Percentiles rank a stretch among this genome's conserved stretches.
phyloP scores from a whole-genome alignment of 1,140 invertebrate genomes.

The Neodiprion pinetum region DNA sequence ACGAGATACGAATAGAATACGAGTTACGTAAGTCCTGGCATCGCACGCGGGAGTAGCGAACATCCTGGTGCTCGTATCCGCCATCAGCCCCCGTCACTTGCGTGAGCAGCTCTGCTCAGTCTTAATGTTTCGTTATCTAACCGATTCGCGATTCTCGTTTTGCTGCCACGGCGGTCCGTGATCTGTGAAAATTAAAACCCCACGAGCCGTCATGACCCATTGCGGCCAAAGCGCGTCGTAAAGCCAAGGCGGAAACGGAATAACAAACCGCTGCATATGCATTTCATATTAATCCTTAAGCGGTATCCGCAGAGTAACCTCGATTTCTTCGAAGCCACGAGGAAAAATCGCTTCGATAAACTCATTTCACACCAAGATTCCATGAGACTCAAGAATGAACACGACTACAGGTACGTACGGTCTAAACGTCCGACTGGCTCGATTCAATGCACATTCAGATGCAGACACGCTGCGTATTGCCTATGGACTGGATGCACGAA shows the following conservation, averaged over 20 bases:
- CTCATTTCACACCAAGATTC: no score
- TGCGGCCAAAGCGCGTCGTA: not conserved
- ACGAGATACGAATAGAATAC: slow-evolving; percentile 4
- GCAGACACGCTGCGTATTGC: not conserved
- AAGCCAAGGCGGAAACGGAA: no score
- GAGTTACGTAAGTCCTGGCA: slow-evolving; percentile 1
- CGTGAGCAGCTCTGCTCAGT: slow-evolving; percentile 10
- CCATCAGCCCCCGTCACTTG: slow-evolving; percentile 13
- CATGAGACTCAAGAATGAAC: no score
- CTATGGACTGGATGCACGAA: not conserved
- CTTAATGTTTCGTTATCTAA: slow-evolving; percentile 8
- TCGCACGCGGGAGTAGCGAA: slow-evolving; percentile 11
- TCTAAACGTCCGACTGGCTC: no score
- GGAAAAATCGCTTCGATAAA: no score
- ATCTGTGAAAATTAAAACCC: not conserved
- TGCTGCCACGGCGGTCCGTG: not conserved
- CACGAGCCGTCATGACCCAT: not conserved
- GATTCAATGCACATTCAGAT: no score
- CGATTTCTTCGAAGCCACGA: no score
- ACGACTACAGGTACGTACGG: no score
- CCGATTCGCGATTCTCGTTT: not conserved
- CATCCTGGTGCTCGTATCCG: slow-evolving; percentile 21
- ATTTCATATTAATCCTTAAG: no score
- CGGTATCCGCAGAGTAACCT: no score
- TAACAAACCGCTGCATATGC: no score